A percentile compares a stretch with the other conserved stretches of the same genome.
phyloP scores from a whole-genome alignment of 1,140 invertebrate genomes.

The Monochamus saltuarius region DNA sequence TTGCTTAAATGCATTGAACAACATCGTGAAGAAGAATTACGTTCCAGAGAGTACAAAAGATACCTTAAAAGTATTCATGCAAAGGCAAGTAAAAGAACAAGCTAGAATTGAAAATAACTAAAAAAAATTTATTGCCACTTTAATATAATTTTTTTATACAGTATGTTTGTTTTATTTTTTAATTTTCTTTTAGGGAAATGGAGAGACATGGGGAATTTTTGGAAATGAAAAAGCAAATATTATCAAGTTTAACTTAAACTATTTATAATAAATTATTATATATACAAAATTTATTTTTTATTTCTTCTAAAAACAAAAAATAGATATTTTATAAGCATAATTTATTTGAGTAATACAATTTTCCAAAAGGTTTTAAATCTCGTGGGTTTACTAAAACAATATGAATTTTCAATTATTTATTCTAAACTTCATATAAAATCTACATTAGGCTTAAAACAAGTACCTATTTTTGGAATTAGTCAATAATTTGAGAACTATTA shows the following conservation, averaged over 20 bases:
- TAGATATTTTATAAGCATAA: not conserved
- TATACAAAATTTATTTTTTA: not conserved
- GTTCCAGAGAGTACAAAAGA: conserved; percentile 58
- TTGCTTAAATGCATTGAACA: conserved; percentile 61
- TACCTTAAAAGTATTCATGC: conserved; percentile 59
- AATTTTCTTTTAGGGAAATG: conserved; percentile 27
- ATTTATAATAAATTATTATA: not conserved
- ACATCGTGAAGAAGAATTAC: conserved; percentile 55
- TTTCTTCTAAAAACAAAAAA: not conserved
- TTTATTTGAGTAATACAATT: not conserved
- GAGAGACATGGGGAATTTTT: conserved; percentile 15
- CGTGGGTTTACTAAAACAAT: too few species aligned
- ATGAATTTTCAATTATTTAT: too few species aligned
- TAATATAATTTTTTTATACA: not conserved
- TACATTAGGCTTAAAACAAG: not conserved
- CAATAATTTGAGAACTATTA: not conserved
- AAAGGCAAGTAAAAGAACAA: conserved; percentile 50
- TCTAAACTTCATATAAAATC: too few species aligned
- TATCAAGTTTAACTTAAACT: conserved; percentile 11
- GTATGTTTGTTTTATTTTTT: not conserved
- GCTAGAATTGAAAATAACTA: not conserved
- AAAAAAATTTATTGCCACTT: not conserved
- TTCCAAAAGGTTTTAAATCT: too few species aligned
- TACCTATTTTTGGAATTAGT: not conserved
- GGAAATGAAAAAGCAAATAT: conserved; percentile 24